Conservation (phyloP, 2,888 invertebrate genomes). For the Eilema sororculum region DNA sequence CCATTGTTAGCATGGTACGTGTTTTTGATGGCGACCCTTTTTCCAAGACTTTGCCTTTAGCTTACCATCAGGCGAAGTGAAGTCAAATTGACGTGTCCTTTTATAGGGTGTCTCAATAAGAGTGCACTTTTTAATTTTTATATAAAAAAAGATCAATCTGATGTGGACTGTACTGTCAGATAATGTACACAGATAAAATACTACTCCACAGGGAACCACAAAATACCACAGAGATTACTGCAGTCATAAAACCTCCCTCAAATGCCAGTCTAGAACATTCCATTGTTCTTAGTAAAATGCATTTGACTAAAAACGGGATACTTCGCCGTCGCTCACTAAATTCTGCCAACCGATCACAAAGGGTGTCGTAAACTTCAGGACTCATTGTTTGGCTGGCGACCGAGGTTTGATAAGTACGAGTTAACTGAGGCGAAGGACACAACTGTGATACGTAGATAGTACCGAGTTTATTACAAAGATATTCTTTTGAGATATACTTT, state of each 20-base stretch:
- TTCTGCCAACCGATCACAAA: slow-evolving; percentile 20
- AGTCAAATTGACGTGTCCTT: no score
- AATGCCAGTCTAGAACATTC: slow-evolving; percentile 9
- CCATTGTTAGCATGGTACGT: no score
- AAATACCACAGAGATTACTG: neutral
- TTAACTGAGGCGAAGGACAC: slow-evolving; percentile 6
- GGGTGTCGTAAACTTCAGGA: slow-evolving; percentile 20
- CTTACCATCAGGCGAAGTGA: no score
- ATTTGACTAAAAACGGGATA: slow-evolving; percentile 19
- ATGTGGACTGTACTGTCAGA: neutral
- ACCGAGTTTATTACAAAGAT: neutral
- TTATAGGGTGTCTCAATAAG: no score
- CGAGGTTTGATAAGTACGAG: slow-evolving; percentile 9
- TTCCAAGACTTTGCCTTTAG: no score
- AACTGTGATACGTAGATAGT: neutral
- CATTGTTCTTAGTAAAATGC: slow-evolving; percentile 25
- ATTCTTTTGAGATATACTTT: neutral
- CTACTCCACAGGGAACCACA: neutral
- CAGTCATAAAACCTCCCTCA: slow-evolving; percentile 10
- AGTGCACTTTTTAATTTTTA: no score
- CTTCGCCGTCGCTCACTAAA: slow-evolving; percentile 19
- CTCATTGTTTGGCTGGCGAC: slow-evolving; percentile 16
- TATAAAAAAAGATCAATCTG: no score
- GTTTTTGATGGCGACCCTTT: no score
- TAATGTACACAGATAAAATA: neutral